phyloP scores from a whole-genome alignment of 2,113 vertebrate species.

The Mystacornis crossleyi region DNA sequence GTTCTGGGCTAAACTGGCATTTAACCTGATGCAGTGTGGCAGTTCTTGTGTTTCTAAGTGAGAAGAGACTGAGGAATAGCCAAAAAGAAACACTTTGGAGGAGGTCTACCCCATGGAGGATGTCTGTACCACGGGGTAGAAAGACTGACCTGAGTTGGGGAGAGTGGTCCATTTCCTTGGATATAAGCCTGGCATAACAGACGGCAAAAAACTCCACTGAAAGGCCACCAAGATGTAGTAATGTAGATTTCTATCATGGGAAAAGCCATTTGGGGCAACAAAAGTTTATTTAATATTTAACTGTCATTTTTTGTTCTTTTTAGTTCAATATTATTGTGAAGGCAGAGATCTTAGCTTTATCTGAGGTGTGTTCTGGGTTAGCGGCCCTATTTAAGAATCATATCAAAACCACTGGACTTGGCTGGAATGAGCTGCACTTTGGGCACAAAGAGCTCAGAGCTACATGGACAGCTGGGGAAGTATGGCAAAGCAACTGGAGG shows the following conservation, averaged over 20 bases:
- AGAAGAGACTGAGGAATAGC: not conserved
- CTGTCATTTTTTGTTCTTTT: not conserved
- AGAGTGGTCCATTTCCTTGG: not conserved
- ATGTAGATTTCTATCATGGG: not conserved
- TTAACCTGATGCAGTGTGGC: not conserved
- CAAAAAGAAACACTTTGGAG: not conserved
- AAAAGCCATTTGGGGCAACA: not conserved
- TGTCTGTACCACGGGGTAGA: not conserved
- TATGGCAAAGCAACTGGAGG: not conserved
- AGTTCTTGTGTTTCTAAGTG: not conserved
- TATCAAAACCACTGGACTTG: not conserved
- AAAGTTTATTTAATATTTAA: too few species aligned
- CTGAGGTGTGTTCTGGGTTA: not conserved
- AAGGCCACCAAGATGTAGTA: not conserved
- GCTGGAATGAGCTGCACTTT: not conserved
- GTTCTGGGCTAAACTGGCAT: not conserved
- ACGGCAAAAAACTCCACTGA: not conserved
- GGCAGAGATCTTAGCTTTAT: not conserved
- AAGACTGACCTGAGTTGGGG: not conserved
- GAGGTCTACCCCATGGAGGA: not conserved
- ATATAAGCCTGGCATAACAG: not conserved
- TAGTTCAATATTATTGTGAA: not conserved
- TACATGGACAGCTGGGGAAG: not conserved
- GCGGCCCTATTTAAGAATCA: not conserved
- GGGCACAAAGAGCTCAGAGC: not conserved